Evolutionary conservation across 53 echinoderm and acorn worm species (phyloP), one percentile per base, ranked within the genome.

Genomic region (Temnopleurus reevesii): DNA sequence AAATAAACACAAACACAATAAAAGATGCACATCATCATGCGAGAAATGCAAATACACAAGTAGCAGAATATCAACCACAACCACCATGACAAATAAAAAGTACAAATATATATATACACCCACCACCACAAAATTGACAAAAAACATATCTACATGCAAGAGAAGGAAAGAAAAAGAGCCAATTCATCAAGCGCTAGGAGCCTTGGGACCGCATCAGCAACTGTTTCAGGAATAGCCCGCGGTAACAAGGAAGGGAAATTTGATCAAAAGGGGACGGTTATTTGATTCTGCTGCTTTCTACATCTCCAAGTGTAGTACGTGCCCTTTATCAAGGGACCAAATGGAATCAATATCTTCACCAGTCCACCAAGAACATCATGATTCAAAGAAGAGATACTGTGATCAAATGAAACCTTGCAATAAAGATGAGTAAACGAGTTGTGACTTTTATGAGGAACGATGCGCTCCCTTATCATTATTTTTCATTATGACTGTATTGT

Each of bases 181-280:
- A 79, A 79, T 79, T 79, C 79, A 79, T 79, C 79, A 79, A 46
- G 46, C 79, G 15, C 12, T 2, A 10, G 46, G 49, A 49, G 41
- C 79, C 79, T 79, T 79, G 79, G 79, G 46, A 79, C 12, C 15
- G 28, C 79, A 79, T 79, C 79, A 79, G 79, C 79, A 79, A 79
- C 79, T 79, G 79, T 79, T 79, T 79, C 79, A 49, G 46, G 53
- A 54, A 83, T 83, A 83, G 83, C 83, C 83, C 12, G 83, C 83
- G 83, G 83, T 80, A 80, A 83, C 83, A 83, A 35, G 83, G 35
- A 54, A 12, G 54, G 35, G 83, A 83, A 83, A 83, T 83, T 83
- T 83, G 83, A 83, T 55, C 83, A 53, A 83, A 83, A 35, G 83
- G 83, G 54, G 83, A 83, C 54, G 55, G 83, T 83, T 83, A 83